phyloP scores from a whole-genome alignment of 2,888 invertebrate species.

The Petrolisthes cinctipes region DNA sequence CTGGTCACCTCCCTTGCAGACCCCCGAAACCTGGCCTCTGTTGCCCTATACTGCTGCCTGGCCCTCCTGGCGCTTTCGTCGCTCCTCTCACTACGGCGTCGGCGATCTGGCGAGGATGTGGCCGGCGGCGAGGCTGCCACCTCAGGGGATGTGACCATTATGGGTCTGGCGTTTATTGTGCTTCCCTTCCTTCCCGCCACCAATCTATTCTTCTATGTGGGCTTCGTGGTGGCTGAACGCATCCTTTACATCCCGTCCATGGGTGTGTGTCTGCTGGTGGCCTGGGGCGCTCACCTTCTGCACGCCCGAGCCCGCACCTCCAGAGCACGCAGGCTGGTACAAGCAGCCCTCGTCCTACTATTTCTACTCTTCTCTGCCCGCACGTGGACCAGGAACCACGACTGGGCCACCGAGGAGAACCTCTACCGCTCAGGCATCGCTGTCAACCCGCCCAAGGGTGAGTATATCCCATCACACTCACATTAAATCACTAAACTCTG shows the following conservation, averaged over 20 bases:
- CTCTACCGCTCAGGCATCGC: conserved; percentile 90
- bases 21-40: conserved; percentile 81
- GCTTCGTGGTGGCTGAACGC: conserved; percentile 97
- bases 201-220: conserved; percentile 97
- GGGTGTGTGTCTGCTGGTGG: conserved; percentile 91
- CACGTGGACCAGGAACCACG: conserved; percentile 85
- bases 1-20: conserved; percentile 82
- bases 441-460: conserved; percentile 98
- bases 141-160: conserved; percentile 75
- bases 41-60: conserved; percentile 78
- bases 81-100: conserved; percentile 68
- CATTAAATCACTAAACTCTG: background rate
- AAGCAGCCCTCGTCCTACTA: conserved; percentile 77
- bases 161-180: conserved; percentile 79
- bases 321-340: conserved; percentile 67
- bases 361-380: conserved; percentile 72
- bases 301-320: conserved; percentile 50
- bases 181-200: conserved; percentile 95
- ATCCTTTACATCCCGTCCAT: conserved; percentile 96
- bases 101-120: conserved; percentile 32
- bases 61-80: conserved; percentile 67
- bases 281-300: conserved; percentile 75
- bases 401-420: conserved; percentile 94
- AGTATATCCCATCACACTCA: conserved; percentile 10
- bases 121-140: conserved; percentile 41